Evolutionary conservation across 2,113 vertebrate species (phyloP).

Genomic region (Arenaria interpres): DNA sequence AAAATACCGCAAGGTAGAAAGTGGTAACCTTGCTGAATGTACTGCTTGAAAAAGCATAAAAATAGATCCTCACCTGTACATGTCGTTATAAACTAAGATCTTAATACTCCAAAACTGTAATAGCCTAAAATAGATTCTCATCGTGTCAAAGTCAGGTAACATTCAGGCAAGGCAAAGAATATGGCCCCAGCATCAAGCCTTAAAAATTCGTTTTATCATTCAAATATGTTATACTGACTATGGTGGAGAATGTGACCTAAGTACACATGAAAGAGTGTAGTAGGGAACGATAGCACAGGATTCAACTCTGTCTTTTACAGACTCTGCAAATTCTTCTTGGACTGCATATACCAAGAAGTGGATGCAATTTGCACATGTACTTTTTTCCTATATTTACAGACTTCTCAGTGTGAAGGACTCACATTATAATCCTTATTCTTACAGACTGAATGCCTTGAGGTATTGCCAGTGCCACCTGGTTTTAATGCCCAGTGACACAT

Average conservation of each 20-base stretch:
- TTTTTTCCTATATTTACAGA: neutral
- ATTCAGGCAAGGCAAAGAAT: neutral
- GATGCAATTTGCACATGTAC: accelerated
- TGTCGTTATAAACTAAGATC: neutral
- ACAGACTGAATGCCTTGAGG: neutral
- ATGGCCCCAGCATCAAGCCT: neutral
- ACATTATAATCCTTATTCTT: neutral
- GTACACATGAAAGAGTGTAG: neutral
- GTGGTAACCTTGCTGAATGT: neutral
- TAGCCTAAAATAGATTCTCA: neutral
- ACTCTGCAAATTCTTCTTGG: neutral
- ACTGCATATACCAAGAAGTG: neutral
- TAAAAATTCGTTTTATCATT: neutral
- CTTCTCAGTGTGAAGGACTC: neutral
- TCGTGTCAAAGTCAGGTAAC: neutral
- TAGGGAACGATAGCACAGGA: neutral
- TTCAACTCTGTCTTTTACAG: neutral
- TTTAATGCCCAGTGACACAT: neutral
- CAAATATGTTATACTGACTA: neutral
- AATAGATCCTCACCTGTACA: neutral
- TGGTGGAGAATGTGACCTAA: neutral
- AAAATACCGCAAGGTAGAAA: neutral
- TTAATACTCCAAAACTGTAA: neutral
- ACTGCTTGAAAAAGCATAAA: neutral
- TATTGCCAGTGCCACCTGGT: neutral